These are phyloP conservation scores for Nipponacmea schrenckii DNA, from an alignment of 2,888 invertebrate species.

Conservation along the genomic window DNA sequence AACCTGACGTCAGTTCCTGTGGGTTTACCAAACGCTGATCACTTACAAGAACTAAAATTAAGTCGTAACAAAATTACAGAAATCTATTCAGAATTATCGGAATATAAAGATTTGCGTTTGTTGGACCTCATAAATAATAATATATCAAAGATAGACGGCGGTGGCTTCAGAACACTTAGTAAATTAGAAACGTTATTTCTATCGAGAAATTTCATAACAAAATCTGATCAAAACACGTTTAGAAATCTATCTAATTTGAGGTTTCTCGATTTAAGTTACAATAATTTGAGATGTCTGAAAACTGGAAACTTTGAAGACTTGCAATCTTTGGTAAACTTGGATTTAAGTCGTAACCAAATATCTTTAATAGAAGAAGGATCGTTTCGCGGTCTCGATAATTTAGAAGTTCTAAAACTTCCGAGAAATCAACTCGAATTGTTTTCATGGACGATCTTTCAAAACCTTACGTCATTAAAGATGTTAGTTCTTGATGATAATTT, in stretches of 20 bases:
- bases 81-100: too few species aligned
- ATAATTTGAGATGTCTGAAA: conserved; percentile 9
- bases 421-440: conserved; percentile 5
- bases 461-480: not conserved
- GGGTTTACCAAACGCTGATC: too few species aligned
- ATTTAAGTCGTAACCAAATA: conserved; percentile 21
- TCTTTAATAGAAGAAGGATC: conserved; percentile 10
- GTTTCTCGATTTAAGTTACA: conserved; percentile 22
- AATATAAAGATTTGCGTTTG: too few species aligned
- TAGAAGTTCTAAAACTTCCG: conserved; percentile 17
- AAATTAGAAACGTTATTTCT: conserved; percentile 19
- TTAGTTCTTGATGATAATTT: conserved; percentile 13
- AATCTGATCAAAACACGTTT: conserved; percentile 13
- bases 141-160: conserved; percentile 7
- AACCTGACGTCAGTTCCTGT: too few species aligned
- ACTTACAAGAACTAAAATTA: too few species aligned
- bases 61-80: too few species aligned
- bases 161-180: conserved; percentile 8
- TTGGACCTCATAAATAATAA: conserved; percentile 18
- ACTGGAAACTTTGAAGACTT: conserved; percentile 14
- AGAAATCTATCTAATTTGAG: conserved; percentile 8
- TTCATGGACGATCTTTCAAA: not conserved
- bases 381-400: conserved; percentile 11
- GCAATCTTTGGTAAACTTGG: conserved; percentile 12
- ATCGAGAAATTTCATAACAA: conserved; percentile 13